Base-by-base conservation (phyloP, 2,888 invertebrate genomes). In the Camptogramma bilineatum region DNA sequence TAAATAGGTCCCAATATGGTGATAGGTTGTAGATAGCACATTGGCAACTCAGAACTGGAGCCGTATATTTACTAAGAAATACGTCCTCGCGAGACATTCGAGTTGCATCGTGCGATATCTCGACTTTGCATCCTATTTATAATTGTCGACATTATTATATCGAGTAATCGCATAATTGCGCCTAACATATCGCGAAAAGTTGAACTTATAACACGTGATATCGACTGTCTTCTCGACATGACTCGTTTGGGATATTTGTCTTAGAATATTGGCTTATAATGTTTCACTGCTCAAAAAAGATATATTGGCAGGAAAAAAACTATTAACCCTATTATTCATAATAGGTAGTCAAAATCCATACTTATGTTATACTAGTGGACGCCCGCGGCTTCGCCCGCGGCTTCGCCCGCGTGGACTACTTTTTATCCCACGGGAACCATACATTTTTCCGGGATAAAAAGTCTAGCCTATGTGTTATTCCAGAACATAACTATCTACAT, bases 1-100 rank as follows among this genome's bases (percentile, higher is more conserved):
- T 76, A 86, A 87, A 83, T 81, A 85, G 86, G 83, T 86, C 88
- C 86, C 85, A 80, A 82, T 68, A 62, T 86, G 82, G 85, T 72
- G 74, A 79, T 83, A 83, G 82, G 76, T 74, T 60, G 76, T 80
- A 42, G 73, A 72, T 66, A 83, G 81, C 64, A 66, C 66, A 64
- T 64, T 62, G 69, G 61, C 62, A 69, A 68, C 68, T 62, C 56
- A 39, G 13, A 39, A 39, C 34, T 39, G 56, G 21, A 48, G 44
- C 42, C 7, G 17, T 44, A 17, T 17, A 17, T 17, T 44, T 44
- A 17, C 16, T 16, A 13, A 39, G 13, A 39, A 13, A 39, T 2
- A 13, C 3, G 13, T 13, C 34, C 34, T 13, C 13, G 13, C 13
- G 1, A 13, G 0, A 39, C 4, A 39, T 39, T 4, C 34, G 34